Conservation (phyloP, 2,797 vertebrate species). For the Sebastes goodei region DNA sequence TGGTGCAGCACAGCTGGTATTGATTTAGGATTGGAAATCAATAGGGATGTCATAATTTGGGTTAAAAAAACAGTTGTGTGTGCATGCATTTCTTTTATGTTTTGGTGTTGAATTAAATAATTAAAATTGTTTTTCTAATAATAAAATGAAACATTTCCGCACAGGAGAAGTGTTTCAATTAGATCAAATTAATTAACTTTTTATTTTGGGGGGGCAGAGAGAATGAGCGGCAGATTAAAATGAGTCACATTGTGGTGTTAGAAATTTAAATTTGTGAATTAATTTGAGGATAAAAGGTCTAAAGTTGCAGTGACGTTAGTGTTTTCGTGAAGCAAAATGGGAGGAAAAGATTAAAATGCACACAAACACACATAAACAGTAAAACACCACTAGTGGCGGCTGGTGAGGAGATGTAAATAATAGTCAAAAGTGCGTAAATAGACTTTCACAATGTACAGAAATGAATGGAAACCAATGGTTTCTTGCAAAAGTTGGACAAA, state of each 20-base stretch:
- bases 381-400: too few species aligned
- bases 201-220: background rate
- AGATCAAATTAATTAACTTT: conserved; percentile 8
- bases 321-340: too few species aligned
- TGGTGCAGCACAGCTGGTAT: conserved; percentile 30
- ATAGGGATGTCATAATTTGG: conserved; percentile 57
- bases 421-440: too few species aligned
- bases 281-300: conserved; percentile 17
- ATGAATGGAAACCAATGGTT: too few species aligned
- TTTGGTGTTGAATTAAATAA: background rate
- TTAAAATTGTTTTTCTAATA: background rate
- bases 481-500: too few species aligned
- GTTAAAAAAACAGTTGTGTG: background rate
- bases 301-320: background rate
- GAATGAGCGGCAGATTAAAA: background rate
- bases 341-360: too few species aligned
- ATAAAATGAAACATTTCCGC: background rate
- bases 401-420: too few species aligned
- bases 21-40: conserved; percentile 62
- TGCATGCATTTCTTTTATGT: background rate
- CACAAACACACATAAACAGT: background rate
- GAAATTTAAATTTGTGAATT: background rate
- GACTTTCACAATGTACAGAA: too few species aligned
- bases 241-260: too few species aligned
- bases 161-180: background rate